phyloP scores from a whole-genome alignment of 1,140 invertebrate species.

The Uloborus diversus region DNA sequence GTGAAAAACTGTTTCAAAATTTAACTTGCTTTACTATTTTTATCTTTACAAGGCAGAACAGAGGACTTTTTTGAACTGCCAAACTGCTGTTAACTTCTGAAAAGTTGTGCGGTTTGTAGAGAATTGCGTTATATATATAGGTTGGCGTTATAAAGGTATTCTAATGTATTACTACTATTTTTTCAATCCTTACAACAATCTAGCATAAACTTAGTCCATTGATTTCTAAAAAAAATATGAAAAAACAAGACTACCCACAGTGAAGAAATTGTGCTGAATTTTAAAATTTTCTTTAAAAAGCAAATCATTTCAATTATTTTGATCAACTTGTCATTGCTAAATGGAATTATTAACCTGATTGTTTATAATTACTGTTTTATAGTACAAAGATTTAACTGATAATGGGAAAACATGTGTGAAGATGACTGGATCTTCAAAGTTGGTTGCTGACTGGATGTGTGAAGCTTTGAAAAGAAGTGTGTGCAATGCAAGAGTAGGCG shows the following conservation, averaged over 20 bases:
- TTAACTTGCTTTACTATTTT: no score
- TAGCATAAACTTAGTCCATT: neutral
- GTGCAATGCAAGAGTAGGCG: constrained; percentile 32
- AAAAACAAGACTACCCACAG: neutral
- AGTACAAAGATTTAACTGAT: constrained; percentile 41
- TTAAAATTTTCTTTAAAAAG: neutral
- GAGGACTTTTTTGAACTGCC: no score
- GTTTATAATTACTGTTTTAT: neutral
- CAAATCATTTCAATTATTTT: neutral
- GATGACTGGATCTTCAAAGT: constrained; percentile 4
- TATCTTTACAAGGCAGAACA: no score
- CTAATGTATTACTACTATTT: no score
- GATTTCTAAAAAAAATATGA: neutral
- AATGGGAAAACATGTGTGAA: constrained; percentile 19
- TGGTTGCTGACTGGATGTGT: constrained; percentile 41
- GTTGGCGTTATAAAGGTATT: no score
- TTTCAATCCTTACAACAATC: no score
- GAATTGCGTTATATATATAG: no score
- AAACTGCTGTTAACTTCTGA: no score
- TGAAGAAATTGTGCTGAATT: neutral
- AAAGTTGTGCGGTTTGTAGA: no score
- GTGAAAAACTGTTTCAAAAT: no score
- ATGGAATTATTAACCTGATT: neutral
- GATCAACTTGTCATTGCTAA: neutral
- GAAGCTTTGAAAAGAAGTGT: constrained; percentile 24